Evolutionary conservation across 1,140 invertebrate genomes (phyloP).

Genomic region (Megalonaias nervosa): DNA sequence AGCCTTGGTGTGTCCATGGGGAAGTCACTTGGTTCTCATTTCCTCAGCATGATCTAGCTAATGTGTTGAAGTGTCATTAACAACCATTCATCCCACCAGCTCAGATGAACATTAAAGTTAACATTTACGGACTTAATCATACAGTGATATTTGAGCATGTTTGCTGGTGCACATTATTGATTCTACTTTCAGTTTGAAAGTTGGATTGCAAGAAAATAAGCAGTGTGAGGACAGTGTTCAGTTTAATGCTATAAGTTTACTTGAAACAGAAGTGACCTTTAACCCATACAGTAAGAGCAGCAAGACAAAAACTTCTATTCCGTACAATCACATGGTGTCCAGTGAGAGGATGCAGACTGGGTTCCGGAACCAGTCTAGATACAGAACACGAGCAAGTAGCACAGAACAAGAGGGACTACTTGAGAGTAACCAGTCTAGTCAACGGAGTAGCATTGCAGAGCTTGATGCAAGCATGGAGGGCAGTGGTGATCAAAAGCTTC

Average conservation of each 20-base stretch:
- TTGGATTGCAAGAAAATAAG: no score
- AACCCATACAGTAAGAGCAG: slow-evolving; percentile 23
- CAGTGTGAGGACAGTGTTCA: slow-evolving; percentile 6
- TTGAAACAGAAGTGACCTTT: slow-evolving; percentile 28
- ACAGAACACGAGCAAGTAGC: slow-evolving; percentile 29
- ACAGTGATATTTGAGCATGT: no score
- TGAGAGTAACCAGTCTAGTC: slow-evolving; percentile 30
- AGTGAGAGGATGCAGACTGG: slow-evolving; percentile 8
- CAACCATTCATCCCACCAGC: no score
- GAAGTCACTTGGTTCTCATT: no score
- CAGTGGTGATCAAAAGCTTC: slow-evolving; percentile 11
- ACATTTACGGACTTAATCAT: no score
- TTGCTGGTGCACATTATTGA: no score
- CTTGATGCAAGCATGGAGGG: slow-evolving; percentile 17
- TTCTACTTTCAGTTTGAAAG: no score
- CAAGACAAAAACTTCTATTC: slow-evolving; percentile 29
- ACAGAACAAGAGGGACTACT: slow-evolving; percentile 31
- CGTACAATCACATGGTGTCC: slow-evolving; percentile 31
- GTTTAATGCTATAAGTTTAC: slow-evolving; percentile 4
- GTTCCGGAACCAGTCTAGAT: slow-evolving; percentile 16
- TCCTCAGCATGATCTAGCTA: no score
- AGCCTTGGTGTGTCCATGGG: no score
- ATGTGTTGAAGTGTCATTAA: no score
- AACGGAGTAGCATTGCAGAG: slow-evolving; percentile 26
- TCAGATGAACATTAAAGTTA: no score